Evolutionary conservation across 23 tunicate genomes (phyloP).

Genomic region (Ascidia mentula): DNA sequence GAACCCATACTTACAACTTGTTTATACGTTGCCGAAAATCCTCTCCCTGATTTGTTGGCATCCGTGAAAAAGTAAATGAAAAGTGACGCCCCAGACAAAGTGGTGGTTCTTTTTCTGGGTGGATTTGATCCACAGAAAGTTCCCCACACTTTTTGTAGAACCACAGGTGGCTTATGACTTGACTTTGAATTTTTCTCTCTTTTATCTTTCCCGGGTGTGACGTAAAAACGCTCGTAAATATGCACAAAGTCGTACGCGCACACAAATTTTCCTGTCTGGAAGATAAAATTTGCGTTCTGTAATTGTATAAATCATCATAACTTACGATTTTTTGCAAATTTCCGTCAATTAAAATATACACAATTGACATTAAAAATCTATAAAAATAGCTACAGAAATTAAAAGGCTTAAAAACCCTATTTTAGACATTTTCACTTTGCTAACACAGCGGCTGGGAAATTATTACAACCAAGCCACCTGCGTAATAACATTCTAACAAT

Average conservation of each 20-base stretch:
- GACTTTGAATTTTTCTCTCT: not conserved
- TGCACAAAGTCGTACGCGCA: constrained; percentile 49
- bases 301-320: no score
- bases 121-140: constrained; percentile 45
- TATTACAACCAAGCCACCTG: no score
- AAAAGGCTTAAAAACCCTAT: no score
- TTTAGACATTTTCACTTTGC: no score
- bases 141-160: constrained; percentile 37
- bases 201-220: not conserved
- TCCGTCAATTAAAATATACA: no score
- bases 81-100: constrained; percentile 48
- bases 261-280: not conserved
- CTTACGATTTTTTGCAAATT: no score
- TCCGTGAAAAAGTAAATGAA: constrained; percentile 54
- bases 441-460: no score
- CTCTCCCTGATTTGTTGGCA: constrained; percentile 24
- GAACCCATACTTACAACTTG: not conserved
- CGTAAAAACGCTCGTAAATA: constrained; percentile 43
- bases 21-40: constrained; percentile 50
- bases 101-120: constrained; percentile 22
- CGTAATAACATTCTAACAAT: no score
- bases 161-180: not conserved
- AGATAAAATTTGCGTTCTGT: no score
- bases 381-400: no score
- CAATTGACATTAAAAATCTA: no score